Conservation (phyloP, 2,888 invertebrate genomes). For the Psylliodes chrysocephalus region DNA sequence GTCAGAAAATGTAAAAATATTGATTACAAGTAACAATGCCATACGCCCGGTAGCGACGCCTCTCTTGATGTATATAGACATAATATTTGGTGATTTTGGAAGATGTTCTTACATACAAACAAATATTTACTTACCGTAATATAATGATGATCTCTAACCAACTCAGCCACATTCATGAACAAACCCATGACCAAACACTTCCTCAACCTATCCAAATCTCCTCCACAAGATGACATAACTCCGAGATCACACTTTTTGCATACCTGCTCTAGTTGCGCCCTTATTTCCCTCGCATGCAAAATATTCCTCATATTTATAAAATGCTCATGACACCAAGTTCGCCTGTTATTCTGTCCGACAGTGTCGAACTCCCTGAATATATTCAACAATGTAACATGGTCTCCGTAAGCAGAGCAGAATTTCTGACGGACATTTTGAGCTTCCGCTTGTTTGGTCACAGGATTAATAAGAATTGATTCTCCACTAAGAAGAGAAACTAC, state of each 20-base stretch:
- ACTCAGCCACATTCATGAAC: slow-evolving; percentile 87
- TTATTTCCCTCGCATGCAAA: slow-evolving; percentile 81
- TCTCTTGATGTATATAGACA: no score
- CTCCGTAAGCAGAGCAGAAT: slow-evolving; percentile 88
- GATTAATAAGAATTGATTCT: slow-evolving; percentile 84
- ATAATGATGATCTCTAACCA: slow-evolving; percentile 77
- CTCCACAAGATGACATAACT: slow-evolving; percentile 72
- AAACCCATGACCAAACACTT: slow-evolving; percentile 85
- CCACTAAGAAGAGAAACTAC: slow-evolving; percentile 89
- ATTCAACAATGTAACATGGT: slow-evolving; percentile 91
- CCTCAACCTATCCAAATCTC: slow-evolving; percentile 72
- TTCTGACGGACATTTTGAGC: slow-evolving; percentile 79
- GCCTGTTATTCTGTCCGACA: slow-evolving; percentile 68
- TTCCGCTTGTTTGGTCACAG: slow-evolving; percentile 79
- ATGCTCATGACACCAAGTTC: slow-evolving; percentile 89
- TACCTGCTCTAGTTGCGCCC: slow-evolving; percentile 80
- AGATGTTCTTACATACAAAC: no score
- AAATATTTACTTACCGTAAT: slow-evolving; percentile 72
- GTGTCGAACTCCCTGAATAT: slow-evolving; percentile 77
- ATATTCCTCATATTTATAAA: slow-evolving; percentile 87
- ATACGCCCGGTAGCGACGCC: no score
- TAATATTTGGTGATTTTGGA: no score
- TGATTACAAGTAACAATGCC: no score
- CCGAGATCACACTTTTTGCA: slow-evolving; percentile 68
- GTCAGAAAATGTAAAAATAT: no score